Base-by-base conservation (phyloP, 2,888 invertebrate genomes). In the Ferrisia virgata region DNA sequence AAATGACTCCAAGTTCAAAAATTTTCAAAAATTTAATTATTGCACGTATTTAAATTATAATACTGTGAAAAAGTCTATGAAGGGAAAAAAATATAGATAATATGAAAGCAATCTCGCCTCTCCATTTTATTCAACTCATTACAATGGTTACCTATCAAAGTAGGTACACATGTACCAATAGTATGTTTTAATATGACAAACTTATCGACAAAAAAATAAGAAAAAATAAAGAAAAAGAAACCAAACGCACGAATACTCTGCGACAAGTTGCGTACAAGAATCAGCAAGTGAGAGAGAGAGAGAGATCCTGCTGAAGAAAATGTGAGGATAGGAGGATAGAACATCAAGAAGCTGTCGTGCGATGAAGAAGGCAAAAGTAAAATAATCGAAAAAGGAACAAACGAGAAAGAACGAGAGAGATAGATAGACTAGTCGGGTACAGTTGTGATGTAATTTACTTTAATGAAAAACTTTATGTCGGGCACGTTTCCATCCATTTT, bases 401-500 rank as follows among this genome's bases (percentile, higher is more conserved):
- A 36, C 31, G 53, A 47, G 31, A 80, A 80, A 31, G 25, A 31
- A 15, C 22, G 64, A 82, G 22, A 22, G 25, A 39, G 64, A 39
- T 25, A 43, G 13, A 28, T n/a, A n/a, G n/a, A n/a, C n/a, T n/a
- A n/a, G n/a, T n/a, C n/a, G n/a, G n/a, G 22, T 69, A 36, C 69
- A 69, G 82, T 82, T 82, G 69, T 40, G 69, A 64, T 64, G 82
- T 69, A 69, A 82, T 82, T 64, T 82, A 82, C 64, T 82, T 82
- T 82, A 82, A 82, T 82, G 82, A 82, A 82, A 82, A 82, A 82
- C 69, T 82, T 82, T 82, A 82, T 82, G 82, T 82, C 82, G 82
- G 40, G 82, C 82, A 82, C 82, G 82, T 82, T 82, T 82, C 82
- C 82, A 82, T 82, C 82, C 64, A 82, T 82, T 82, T 82, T 82